A percentile compares a stretch with the other conserved stretches of the same genome.
These are phyloP conservation scores for Myrmecobius fasciatus DNA, from an alignment of 2,113 vertebrate genomes.

Conservation along the genomic window DNA sequence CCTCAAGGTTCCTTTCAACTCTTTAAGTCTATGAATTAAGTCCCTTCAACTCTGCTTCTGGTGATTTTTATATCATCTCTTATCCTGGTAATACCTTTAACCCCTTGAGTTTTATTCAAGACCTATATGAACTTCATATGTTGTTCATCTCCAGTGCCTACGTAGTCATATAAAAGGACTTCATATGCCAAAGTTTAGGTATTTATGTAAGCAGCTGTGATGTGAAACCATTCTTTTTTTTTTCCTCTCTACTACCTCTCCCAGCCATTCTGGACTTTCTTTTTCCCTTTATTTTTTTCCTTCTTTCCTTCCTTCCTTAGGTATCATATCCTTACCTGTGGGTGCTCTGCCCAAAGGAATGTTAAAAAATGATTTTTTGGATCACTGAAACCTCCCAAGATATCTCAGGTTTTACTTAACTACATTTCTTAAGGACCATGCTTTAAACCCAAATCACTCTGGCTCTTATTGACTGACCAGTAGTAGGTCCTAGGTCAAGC, in stretches of 20 bases:
- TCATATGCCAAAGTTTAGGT: neutral
- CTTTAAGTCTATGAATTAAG: neutral
- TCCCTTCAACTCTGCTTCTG: neutral
- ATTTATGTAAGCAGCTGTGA: neutral
- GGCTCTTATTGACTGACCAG: too few species aligned
- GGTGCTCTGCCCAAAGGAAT: too few species aligned
- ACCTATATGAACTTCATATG: neutral
- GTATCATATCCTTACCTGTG: too few species aligned
- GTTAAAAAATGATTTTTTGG: too few species aligned
- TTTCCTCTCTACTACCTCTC: neutral
- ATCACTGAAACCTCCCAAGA: too few species aligned
- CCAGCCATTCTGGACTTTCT: neutral
- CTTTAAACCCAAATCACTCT: too few species aligned
- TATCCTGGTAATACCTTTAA: neutral
- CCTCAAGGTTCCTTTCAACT: neutral
- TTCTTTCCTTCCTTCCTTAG: too few species aligned
- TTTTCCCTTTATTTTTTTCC: neutral
- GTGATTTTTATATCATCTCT: neutral
- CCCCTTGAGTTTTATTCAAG: constrained; percentile 44
- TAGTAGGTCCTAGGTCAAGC: too few species aligned
- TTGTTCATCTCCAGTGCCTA: neutral
- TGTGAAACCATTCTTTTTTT: neutral
- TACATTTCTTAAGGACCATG: too few species aligned
- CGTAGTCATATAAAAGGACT: neutral
- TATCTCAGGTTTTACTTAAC: too few species aligned